phyloP scores from a whole-genome alignment of 2,113 vertebrate species.

The Engystomops pustulosus region DNA sequence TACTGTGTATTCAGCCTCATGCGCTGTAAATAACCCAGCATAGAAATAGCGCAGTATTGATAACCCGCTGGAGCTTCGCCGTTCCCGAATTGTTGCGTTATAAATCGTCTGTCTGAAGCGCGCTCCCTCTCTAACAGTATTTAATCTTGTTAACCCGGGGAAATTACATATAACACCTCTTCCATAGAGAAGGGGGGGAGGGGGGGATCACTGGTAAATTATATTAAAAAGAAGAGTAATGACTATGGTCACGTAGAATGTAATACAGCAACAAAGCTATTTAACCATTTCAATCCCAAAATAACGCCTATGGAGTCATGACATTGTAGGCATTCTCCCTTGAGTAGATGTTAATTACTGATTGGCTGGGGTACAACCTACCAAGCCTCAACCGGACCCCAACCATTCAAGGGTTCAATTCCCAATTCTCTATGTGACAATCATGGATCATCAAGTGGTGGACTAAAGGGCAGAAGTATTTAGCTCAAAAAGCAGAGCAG shows the following conservation, averaged over 20 bases:
- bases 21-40: constrained; percentile 16
- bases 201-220: background rate
- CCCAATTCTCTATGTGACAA: too few relatives aligned
- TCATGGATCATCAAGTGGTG: too few relatives aligned
- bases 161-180: constrained; percentile 4
- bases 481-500: too few relatives aligned
- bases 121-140: background rate
- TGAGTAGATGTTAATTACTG: too few relatives aligned
- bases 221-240: background rate
- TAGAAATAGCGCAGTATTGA: constrained; percentile 22
- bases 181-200: background rate
- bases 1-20: constrained; percentile 20
- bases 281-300: background rate
- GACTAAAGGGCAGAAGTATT: too few relatives aligned
- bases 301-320: too few relatives aligned
- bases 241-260: background rate
- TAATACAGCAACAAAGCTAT: background rate
- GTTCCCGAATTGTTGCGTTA: background rate
- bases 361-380: too few relatives aligned
- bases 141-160: constrained; percentile 2
- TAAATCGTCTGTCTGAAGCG: background rate
- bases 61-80: constrained; percentile 16
- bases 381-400: too few relatives aligned
- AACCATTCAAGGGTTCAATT: too few relatives aligned
- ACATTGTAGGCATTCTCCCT: too few relatives aligned